Evolutionary conservation across 2,113 vertebrate genomes (phyloP).

Genomic region (Polyodon spathula): DNA sequence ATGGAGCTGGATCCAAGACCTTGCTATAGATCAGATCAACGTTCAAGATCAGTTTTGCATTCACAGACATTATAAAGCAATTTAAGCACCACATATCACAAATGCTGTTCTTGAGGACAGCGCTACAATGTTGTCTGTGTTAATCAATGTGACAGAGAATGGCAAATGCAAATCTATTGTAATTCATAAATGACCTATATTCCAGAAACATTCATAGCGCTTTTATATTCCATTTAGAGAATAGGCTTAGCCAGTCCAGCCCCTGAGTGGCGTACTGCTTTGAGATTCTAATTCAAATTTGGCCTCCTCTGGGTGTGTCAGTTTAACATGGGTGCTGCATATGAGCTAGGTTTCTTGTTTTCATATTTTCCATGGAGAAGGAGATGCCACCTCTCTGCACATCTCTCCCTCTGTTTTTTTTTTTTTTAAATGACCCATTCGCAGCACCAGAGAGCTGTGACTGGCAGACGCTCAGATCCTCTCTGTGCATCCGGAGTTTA

Average conservation of each 20-base stretch:
- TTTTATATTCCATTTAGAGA: constrained; percentile 14
- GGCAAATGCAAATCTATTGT: constrained; percentile 49
- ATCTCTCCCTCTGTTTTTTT: constrained; percentile 6
- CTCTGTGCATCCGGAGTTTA: constrained; percentile 59
- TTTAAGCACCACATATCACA: constrained; percentile 68
- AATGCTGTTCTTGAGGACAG: constrained; percentile 47
- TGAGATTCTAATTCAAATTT: not conserved
- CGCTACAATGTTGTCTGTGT: constrained; percentile 63
- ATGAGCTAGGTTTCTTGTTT: constrained; percentile 30
- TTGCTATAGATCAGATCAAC: constrained; percentile 41
- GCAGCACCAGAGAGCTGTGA: constrained; percentile 52
- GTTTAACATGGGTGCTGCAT: not conserved
- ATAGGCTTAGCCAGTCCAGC: too few species aligned
- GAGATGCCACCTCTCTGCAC: constrained; percentile 52
- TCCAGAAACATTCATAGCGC: constrained; percentile 5
- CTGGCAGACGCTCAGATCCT: constrained; percentile 48
- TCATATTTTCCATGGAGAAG: constrained; percentile 42
- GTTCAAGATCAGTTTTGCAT: constrained; percentile 51
- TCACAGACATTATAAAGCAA: constrained; percentile 60
- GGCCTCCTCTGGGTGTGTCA: not conserved
- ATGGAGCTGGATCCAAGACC: constrained; percentile 50
- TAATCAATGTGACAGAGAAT: constrained; percentile 58
- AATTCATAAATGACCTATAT: constrained; percentile 24
- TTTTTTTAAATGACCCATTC: constrained; percentile 55
- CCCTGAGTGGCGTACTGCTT: not conserved